Evolutionary conservation across 2,797 vertebrate genomes (phyloP).

Genomic region (Oryzias dopingdopingensis): DNA sequence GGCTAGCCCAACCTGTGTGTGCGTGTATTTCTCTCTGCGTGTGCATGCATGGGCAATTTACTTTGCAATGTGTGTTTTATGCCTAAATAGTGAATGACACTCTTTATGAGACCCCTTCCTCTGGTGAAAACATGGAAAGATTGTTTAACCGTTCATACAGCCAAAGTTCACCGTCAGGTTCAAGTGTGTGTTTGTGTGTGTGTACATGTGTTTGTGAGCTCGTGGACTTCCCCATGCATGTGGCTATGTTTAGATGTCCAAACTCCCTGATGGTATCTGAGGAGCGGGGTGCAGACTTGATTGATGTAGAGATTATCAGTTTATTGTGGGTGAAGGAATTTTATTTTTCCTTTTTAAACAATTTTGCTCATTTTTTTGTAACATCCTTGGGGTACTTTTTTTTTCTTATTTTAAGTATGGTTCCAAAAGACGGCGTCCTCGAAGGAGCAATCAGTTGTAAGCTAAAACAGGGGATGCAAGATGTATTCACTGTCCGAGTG

Average conservation of each 20-base stretch:
- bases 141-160: slow-evolving; percentile 63
- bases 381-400: slow-evolving; percentile 24
- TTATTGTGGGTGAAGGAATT: slow-evolving; percentile 8
- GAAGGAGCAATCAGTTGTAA: too few relatives aligned
- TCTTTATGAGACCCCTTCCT: slow-evolving; percentile 63
- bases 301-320: slow-evolving; percentile 21
- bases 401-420: slow-evolving; percentile 19
- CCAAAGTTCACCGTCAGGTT: slow-evolving; percentile 56
- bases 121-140: slow-evolving; percentile 64
- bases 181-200: slow-evolving; percentile 42
- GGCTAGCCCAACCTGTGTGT: slow-evolving; percentile 23
- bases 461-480: too few relatives aligned
- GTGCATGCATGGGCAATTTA: slow-evolving; percentile 24
- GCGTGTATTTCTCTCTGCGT: slow-evolving; percentile 12
- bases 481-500: too few relatives aligned
- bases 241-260: slow-evolving; percentile 53
- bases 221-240: slow-evolving; percentile 33
- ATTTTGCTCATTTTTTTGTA: not conserved
- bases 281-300: slow-evolving; percentile 22
- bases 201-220: slow-evolving; percentile 13
- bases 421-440: too few relatives aligned
- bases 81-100: slow-evolving; percentile 68
- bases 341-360: slow-evolving; percentile 7
- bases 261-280: slow-evolving; percentile 48
- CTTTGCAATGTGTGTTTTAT: slow-evolving; percentile 43